Evolutionary conservation across 2,113 vertebrate species (phyloP).

Genomic region (Penelope pileata): DNA sequence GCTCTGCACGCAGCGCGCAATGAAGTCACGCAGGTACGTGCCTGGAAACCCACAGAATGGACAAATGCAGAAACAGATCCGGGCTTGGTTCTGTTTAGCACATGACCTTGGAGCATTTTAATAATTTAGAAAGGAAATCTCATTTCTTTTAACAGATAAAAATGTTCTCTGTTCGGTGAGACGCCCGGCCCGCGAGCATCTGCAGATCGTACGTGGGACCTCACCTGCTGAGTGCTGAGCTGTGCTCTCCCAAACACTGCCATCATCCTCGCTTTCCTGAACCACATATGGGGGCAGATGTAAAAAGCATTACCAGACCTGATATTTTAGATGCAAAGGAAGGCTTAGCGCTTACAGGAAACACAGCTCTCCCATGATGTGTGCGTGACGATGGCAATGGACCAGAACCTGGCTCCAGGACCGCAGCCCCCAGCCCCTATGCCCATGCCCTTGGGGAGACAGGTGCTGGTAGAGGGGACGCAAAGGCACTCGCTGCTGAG

Average conservation of each 20-base stretch:
- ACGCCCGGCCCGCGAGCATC: background rate
- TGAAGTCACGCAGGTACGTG: background rate
- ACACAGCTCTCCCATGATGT: background rate
- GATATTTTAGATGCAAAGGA: background rate
- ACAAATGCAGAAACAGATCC: background rate
- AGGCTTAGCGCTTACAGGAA: background rate
- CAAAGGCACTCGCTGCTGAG: background rate
- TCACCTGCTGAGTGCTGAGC: background rate
- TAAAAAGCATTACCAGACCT: background rate
- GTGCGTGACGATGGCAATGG: background rate
- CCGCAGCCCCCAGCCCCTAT: background rate
- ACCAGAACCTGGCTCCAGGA: background rate
- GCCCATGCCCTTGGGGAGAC: background rate
- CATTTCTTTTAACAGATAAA: background rate
- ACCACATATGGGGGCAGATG: rapidly evolving
- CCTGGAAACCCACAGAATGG: background rate
- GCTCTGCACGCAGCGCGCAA: background rate
- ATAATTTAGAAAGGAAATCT: background rate
- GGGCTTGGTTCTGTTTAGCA: background rate
- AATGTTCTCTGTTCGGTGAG: background rate
- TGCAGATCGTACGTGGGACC: background rate
- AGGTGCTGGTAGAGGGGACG: background rate
- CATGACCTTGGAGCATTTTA: background rate
- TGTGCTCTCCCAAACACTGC: background rate
- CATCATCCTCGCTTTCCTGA: background rate